These are phyloP conservation scores for Peromyscus aztecus DNA, from an alignment of 2,797 vertebrate genomes.

Conservation along the genomic window DNA sequence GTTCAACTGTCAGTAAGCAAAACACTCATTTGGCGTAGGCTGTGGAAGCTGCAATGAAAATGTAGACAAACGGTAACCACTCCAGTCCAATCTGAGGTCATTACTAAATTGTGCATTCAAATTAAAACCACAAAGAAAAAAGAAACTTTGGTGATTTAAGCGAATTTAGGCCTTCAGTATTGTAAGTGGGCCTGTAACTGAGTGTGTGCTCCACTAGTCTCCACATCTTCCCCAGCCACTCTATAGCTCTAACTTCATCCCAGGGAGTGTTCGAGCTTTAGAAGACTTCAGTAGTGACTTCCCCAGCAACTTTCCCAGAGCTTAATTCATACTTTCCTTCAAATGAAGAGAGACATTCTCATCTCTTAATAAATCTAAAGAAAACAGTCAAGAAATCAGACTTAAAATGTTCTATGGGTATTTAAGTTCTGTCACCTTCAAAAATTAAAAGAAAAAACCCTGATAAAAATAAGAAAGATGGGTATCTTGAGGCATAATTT, in stretches of 20 bases:
- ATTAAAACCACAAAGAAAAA: constrained; percentile 64
- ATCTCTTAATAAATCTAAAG: constrained; percentile 67
- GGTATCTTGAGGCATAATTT: background rate
- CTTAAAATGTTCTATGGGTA: constrained; percentile 69
- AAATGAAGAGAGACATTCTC: constrained; percentile 31
- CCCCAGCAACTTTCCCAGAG: constrained; percentile 74
- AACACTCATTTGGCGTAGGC: constrained; percentile 17
- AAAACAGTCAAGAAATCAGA: constrained; percentile 57
- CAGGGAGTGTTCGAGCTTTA: constrained; percentile 20
- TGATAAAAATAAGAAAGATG: background rate
- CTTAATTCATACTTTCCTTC: constrained; percentile 64
- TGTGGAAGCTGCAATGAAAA: constrained; percentile 3
- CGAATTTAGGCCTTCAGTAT: constrained; percentile 35
- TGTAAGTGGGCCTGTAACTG: background rate
- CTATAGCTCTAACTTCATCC: constrained; percentile 49
- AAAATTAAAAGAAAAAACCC: background rate
- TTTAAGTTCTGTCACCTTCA: background rate
- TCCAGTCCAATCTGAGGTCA: background rate
- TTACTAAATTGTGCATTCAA: constrained; percentile 59
- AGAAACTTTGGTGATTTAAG: constrained; percentile 49
- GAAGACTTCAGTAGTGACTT: constrained; percentile 54
- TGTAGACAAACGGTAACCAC: background rate
- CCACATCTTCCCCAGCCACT: constrained; percentile 59
- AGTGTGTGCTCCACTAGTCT: background rate
- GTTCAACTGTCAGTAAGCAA: background rate